Percentiles rank a stretch among this genome's conserved stretches.
phyloP scores from a whole-genome alignment of 2,113 vertebrate species.

The Eretmochelys imbricata region DNA sequence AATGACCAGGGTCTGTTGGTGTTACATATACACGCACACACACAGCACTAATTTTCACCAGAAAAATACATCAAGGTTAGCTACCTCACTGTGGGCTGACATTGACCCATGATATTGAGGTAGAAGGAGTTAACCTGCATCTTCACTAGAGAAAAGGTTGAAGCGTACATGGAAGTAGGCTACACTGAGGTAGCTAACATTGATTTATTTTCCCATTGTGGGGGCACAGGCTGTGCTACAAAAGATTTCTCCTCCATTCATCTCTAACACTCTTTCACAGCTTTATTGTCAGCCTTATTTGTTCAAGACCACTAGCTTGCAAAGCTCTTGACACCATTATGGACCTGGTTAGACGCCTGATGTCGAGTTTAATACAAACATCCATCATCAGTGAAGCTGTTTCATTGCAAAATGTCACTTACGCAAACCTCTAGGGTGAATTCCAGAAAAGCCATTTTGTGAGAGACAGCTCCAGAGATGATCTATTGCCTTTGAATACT shows the following conservation, averaged over 20 bases:
- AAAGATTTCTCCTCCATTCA: neutral
- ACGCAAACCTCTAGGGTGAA: neutral
- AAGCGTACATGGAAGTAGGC: neutral
- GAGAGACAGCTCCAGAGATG: neutral
- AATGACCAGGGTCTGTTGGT: no score
- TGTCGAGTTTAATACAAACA: neutral
- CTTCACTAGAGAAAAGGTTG: neutral
- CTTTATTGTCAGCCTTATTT: neutral
- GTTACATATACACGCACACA: neutral
- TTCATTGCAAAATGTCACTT: neutral
- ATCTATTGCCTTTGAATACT: neutral
- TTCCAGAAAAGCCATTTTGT: neutral
- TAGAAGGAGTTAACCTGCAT: neutral
- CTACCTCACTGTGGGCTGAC: neutral
- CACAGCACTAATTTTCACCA: neutral
- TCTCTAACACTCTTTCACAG: neutral
- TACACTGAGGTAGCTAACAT: neutral
- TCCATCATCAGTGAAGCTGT: neutral
- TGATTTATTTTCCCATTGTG: neutral
- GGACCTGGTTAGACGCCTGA: neutral
- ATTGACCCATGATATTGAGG: neutral
- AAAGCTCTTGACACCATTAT: neutral
- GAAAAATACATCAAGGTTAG: neutral
- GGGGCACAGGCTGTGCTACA: neutral
- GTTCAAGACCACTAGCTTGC: neutral